Evolutionary conservation across 2,797 vertebrate species (phyloP).

Genomic region (Falco columbarius): DNA sequence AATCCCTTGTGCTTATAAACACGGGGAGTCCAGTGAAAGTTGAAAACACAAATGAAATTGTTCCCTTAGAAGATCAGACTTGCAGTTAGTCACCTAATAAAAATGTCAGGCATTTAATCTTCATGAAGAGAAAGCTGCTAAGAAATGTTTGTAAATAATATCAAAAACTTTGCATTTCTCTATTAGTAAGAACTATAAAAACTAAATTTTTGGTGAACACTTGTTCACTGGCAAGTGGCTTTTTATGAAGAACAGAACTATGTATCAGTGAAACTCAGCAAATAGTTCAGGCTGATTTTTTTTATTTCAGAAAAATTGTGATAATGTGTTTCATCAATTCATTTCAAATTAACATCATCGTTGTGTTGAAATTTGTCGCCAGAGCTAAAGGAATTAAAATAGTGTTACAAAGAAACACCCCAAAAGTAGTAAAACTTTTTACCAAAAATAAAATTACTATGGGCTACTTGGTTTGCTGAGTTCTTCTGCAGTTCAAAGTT

Average conservation of each 20-base stretch:
- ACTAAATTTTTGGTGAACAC: background rate
- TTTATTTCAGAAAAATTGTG: background rate
- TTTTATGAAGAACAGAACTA: background rate
- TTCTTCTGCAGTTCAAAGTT: background rate
- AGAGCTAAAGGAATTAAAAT: background rate
- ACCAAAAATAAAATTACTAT: background rate
- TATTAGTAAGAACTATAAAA: background rate
- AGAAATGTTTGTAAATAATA: background rate
- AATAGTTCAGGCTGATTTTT: background rate
- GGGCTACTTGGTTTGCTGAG: background rate
- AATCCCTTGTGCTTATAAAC: background rate
- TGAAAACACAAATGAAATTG: background rate
- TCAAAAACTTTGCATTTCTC: background rate
- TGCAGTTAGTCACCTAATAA: background rate
- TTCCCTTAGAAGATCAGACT: background rate
- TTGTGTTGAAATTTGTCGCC: background rate
- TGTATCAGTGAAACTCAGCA: background rate
- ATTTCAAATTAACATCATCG: background rate
- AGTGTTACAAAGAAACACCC: background rate
- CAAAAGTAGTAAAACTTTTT: background rate
- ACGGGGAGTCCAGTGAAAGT: background rate
- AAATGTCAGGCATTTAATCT: background rate
- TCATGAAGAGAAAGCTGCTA: background rate
- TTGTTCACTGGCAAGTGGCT: background rate
- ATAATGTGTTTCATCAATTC: background rate